phyloP scores from a whole-genome alignment of 2,113 vertebrate species.

The Apteryx owenii region DNA sequence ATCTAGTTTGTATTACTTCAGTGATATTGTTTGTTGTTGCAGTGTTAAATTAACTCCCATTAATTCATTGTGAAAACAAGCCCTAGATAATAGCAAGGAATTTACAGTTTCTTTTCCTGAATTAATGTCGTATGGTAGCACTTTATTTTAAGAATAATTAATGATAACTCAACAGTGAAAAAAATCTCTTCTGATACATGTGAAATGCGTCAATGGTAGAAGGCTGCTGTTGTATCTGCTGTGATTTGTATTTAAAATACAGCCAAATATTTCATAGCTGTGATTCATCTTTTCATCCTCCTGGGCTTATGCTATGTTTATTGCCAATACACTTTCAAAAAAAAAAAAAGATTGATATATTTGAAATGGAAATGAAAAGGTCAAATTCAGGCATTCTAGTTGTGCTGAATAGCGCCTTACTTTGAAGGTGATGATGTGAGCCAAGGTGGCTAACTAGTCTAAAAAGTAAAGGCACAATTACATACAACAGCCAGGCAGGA shows the following conservation, averaged over 20 bases:
- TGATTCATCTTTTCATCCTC: neutral
- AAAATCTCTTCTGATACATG: neutral
- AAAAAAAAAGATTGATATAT: neutral
- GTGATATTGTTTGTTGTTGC: constrained; percentile 31
- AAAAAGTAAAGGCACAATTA: too few relatives aligned
- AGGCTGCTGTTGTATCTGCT: neutral
- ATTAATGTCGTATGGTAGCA: constrained; percentile 42
- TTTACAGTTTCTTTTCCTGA: constrained; percentile 59
- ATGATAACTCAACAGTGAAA: neutral
- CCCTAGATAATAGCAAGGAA: constrained; percentile 57
- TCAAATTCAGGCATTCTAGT: neutral
- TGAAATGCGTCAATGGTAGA: accelerated
- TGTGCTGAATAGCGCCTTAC: accelerated
- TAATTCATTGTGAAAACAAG: constrained; percentile 74
- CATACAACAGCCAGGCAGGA: too few relatives aligned
- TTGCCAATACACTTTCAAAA: neutral
- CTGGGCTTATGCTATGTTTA: neutral
- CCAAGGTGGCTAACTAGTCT: neutral
- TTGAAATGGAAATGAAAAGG: neutral
- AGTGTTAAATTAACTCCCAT: constrained; percentile 68
- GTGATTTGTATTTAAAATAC: neutral
- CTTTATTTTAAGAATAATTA: constrained; percentile 69
- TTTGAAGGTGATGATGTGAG: neutral
- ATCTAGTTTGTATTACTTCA: constrained; percentile 54
- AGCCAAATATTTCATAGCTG: neutral